Evolutionary conservation across 30 jellyfish, hydroid and myxozoan species (phyloP).

Genomic region (Aurelia sp.): DNA sequence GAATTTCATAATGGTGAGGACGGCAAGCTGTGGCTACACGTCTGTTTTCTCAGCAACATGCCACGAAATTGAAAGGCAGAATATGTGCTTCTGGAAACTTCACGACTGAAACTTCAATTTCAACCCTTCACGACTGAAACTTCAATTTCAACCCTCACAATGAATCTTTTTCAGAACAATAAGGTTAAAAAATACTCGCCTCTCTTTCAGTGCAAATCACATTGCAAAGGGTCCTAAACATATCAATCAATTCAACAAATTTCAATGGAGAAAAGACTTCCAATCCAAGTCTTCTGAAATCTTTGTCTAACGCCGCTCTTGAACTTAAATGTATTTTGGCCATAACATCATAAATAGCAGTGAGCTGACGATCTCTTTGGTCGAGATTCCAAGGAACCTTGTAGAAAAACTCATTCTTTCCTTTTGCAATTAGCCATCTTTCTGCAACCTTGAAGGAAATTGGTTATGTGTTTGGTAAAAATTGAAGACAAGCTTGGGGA

Average conservation of each 20-base stretch:
- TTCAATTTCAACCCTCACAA: no score
- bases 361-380: constrained; percentile 33
- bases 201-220: constrained; percentile 31
- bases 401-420: constrained; percentile 50
- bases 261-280: constrained; percentile 68
- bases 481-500: no score
- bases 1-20: no score
- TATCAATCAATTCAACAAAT: constrained; percentile 61
- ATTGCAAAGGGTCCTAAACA: constrained; percentile 54
- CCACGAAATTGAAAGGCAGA: no score
- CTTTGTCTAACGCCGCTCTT: constrained; percentile 30
- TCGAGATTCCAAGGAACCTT: constrained; percentile 33
- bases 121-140: no score
- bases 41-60: no score
- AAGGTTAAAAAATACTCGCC: constrained; percentile 1
- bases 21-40: no score
- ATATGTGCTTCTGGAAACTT: no score
- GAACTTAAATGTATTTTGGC: constrained; percentile 49
- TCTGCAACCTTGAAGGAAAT: constrained; percentile 44
- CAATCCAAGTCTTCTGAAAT: constrained; percentile 24
- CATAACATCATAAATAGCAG: constrained; percentile 23
- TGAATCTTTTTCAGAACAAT: no score
- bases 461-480: no score
- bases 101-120: no score
- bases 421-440: constrained; percentile 48